Evolutionary conservation across 2,888 invertebrate species (phyloP).

Genomic region (Calliopum simillimum): DNA sequence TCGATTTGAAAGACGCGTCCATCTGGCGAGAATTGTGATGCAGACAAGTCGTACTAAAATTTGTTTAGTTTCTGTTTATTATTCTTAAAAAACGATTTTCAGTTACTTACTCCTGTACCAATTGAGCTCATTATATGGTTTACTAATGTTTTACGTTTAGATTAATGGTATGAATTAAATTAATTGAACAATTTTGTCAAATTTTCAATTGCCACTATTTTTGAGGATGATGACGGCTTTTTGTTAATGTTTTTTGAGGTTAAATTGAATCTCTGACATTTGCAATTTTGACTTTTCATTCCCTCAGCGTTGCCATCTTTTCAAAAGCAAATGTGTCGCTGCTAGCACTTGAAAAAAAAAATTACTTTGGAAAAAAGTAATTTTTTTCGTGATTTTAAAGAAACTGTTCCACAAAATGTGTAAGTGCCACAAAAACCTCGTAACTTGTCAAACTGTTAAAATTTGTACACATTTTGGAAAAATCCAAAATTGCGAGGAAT

Average conservation of each 20-base stretch:
- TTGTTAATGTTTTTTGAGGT: slow-evolving; percentile 46
- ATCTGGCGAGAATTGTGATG: slow-evolving; percentile 99
- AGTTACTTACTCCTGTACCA: slow-evolving; percentile 87
- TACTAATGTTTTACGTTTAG: slow-evolving; percentile 11
- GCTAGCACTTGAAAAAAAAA: too few relatives aligned
- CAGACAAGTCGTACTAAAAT: slow-evolving; percentile 95
- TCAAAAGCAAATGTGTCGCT: too few relatives aligned
- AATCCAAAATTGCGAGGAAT: slow-evolving; percentile 1
- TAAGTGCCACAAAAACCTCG: too few relatives aligned
- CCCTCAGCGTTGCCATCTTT: not conserved
- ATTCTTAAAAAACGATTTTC: not conserved
- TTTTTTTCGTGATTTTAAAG: too few relatives aligned
- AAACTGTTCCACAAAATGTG: too few relatives aligned
- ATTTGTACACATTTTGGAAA: too few relatives aligned
- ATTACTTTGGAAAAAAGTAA: too few relatives aligned
- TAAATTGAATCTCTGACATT: slow-evolving; percentile 27
- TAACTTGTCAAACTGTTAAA: too few relatives aligned
- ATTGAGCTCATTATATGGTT: slow-evolving; percentile 86
- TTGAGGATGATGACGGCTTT: slow-evolving; percentile 66
- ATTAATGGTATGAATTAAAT: slow-evolving; percentile 29
- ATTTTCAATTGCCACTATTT: slow-evolving; percentile 42
- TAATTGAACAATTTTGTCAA: slow-evolving; percentile 42
- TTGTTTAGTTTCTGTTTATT: not conserved
- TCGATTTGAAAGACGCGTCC: slow-evolving; percentile 99
- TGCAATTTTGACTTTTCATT: slow-evolving; percentile 8